phyloP scores from a whole-genome alignment of 1,140 invertebrate species.

The Mamestra configurata region DNA sequence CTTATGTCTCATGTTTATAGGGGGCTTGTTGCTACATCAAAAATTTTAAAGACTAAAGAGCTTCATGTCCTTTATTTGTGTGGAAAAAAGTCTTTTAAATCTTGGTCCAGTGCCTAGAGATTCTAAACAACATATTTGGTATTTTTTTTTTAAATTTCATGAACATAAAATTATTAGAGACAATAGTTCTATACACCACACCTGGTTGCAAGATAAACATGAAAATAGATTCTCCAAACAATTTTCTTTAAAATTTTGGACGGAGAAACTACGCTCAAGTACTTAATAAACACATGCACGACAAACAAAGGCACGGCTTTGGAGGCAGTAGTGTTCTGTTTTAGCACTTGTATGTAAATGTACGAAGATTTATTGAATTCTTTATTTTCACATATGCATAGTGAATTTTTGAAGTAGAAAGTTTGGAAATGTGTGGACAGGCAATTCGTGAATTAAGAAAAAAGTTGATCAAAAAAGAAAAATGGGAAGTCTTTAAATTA shows the following conservation, averaged over 20 bases:
- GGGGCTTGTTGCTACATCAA: no score
- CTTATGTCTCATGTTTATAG: no score
- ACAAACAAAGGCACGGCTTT: conserved; percentile 4
- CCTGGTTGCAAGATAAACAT: not conserved
- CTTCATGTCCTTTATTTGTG: no score
- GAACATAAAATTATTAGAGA: no score
- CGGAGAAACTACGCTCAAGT: not conserved
- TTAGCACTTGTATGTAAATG: conserved; percentile 12
- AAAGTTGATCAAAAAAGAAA: no score
- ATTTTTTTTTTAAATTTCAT: no score
- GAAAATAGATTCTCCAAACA: not conserved
- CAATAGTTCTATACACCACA: not conserved
- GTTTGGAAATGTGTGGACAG: not conserved
- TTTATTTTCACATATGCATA: conserved; percentile 8
- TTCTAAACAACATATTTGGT: no score
- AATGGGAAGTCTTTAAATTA: no score
- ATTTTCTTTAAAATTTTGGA: conserved; percentile 2
- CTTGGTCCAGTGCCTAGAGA: no score
- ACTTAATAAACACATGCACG: not conserved
- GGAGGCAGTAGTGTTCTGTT: conserved; percentile 1
- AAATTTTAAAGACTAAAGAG: no score
- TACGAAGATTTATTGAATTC: not conserved
- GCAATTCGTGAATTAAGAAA: not conserved
- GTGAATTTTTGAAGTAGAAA: conserved; percentile 19
- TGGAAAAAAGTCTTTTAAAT: no score